Percentiles rank a stretch among this genome's conserved stretches.
These are phyloP conservation scores for Nesometra sesokonis DNA, from an alignment of 35 echinoderm and acorn worm species.

Conservation along the genomic window DNA sequence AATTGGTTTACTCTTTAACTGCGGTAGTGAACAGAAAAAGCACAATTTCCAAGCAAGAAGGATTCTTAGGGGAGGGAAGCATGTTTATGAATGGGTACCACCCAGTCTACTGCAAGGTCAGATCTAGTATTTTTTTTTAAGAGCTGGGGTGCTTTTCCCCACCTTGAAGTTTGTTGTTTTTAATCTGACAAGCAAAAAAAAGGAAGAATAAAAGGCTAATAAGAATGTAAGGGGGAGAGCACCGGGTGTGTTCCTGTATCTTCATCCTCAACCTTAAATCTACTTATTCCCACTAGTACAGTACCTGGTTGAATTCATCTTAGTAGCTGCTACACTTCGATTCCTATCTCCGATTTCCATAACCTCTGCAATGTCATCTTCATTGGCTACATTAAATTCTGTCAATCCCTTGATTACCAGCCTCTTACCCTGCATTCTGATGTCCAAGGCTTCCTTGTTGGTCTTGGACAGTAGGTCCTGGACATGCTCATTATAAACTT, in stretches of 20 bases:
- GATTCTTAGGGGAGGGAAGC: too few species aligned
- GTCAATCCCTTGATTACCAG: conserved; percentile 61
- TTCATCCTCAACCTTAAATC: neutral
- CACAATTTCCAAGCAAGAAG: too few species aligned
- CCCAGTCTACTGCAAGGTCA: too few species aligned
- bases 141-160: too few species aligned
- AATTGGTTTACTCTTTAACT: too few species aligned
- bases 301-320: conserved; percentile 95
- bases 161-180: too few species aligned
- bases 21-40: too few species aligned
- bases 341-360: conserved; percentile 88
- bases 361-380: conserved; percentile 62
- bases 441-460: conserved; percentile 47
- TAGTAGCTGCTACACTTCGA: conserved; percentile 72
- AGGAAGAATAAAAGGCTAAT: too few species aligned
- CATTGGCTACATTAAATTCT: conserved; percentile 35
- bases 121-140: too few species aligned
- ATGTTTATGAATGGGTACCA: too few species aligned
- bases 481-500: conserved; percentile 89
- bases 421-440: conserved; percentile 92
- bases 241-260: neutral
- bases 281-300: neutral
- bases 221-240: neutral
- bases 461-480: conserved; percentile 54
- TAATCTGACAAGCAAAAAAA: too few species aligned